A percentile compares a stretch with the other conserved stretches of the same genome.
Conservation (phyloP, 1,140 invertebrate species). For the Calliphora vicina region DNA sequence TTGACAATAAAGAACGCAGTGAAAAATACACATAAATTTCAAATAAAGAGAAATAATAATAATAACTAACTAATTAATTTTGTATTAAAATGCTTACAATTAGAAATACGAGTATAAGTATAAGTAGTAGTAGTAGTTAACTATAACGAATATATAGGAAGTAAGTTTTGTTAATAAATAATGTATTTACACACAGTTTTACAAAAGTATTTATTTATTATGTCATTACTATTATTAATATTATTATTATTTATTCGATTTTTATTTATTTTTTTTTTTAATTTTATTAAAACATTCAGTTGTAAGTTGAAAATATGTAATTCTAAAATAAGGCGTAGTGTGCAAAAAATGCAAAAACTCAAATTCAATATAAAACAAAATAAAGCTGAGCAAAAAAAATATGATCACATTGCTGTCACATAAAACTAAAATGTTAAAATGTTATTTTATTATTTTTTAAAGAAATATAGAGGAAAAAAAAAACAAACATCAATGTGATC, state of each 20-base stretch:
- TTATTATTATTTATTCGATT: slow-evolving; percentile 40
- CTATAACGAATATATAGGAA: neutral
- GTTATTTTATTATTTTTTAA: neutral
- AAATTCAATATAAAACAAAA: slow-evolving; percentile 22
- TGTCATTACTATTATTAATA: neutral
- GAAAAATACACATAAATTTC: neutral
- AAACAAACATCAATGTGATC: neutral
- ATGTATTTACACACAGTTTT: neutral
- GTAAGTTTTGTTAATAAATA: neutral
- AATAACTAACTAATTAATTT: too few relatives aligned
- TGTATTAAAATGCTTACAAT: neutral
- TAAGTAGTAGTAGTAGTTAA: neutral
- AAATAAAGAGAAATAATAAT: neutral
- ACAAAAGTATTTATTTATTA: neutral
- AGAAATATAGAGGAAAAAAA: neutral
- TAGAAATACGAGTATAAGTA: neutral
- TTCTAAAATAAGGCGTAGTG: neutral
- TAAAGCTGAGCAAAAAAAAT: neutral
- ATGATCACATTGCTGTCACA: neutral
- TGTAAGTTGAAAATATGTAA: neutral
- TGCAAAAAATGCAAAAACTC: neutral
- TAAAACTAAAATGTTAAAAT: neutral
- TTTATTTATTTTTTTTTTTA: slow-evolving; percentile 1
- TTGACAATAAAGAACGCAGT: neutral
- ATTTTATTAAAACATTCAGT: neutral